Evolutionary conservation across 2,113 vertebrate genomes (phyloP).

Genomic region (Castor canadensis): DNA sequence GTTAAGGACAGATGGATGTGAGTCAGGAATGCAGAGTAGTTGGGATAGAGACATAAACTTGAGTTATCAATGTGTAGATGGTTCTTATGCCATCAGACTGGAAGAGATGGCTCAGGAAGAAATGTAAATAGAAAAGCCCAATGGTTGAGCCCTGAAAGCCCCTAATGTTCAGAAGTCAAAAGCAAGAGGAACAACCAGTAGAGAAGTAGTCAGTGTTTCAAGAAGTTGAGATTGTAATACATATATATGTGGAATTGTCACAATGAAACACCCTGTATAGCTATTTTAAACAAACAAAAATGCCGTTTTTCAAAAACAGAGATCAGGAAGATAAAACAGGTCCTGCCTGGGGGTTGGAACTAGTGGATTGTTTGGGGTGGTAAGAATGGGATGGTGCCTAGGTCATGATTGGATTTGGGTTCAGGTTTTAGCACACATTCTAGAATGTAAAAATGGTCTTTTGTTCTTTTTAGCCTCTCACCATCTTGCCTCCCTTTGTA

Average conservation of each 20-base stretch:
- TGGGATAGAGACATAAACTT: neutral
- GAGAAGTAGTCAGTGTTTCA: neutral
- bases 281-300: too few relatives aligned
- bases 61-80: neutral
- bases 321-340: too few relatives aligned
- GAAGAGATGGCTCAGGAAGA: neutral
- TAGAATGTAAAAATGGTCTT: neutral
- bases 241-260: too few relatives aligned
- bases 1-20: neutral
- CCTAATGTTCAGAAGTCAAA: neutral
- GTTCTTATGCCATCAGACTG: neutral
- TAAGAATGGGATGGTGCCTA: too few relatives aligned
- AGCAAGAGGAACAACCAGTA: neutral
- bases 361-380: too few relatives aligned
- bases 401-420: neutral
- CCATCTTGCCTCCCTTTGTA: neutral
- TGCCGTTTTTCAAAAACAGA: too few relatives aligned
- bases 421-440: neutral
- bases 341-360: too few relatives aligned
- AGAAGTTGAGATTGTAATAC: neutral
- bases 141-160: neutral
- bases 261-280: too few relatives aligned
- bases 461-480: neutral
- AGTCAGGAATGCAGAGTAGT: neutral
- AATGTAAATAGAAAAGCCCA: neutral